Evolutionary conservation across 2,888 invertebrate genomes (phyloP), one percentile per base, ranked within the genome.

Genomic region (Sericinus montela): DNA sequence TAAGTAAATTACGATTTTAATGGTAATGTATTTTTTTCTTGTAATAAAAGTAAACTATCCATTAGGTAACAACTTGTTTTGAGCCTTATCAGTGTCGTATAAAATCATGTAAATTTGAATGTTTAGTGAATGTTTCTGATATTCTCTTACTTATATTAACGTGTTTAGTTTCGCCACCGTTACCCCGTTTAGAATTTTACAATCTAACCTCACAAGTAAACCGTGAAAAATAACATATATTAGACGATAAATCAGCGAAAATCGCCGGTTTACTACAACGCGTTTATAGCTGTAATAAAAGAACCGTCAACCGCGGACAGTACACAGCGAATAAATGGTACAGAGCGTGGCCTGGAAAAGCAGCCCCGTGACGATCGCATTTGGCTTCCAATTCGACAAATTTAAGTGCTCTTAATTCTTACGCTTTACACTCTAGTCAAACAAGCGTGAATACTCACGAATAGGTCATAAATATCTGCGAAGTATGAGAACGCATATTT

Each of bases 241-340:
- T 80, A 66, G 68, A 62, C 72, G 69, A 77, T 85, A 86, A 83
- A 86, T 85, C 84, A 75, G 74, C 69, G 70, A 81, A 86, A 82
- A 83, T 78, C 74, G 67, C 66, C 67, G 70, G 75, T 82, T 83
- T 77, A 76, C 78, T 72, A 68, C 70, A 71, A 63, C 58, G 67
- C 58, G 72, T 84, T 88, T 85, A 87, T 80, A 80, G 80, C 81
- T 69, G 72, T 82, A 84, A 86, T 88, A 88, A 88, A 88, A 84
- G 76, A 79, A 80, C 81, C 77, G 86, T 85, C 85, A 78, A 83
- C 83, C 63, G 70, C 72, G 74, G 71, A 72, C 70, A 73, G 78
- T 69, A 69, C 76, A 72, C 73, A 63, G 53, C 67, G 77, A 83
- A 80, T 80, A 81, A 81, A 82, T 76, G 82, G 70, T 29, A 39